These are phyloP conservation scores for Sphaeramia orbicularis DNA, from an alignment of 2,797 vertebrate genomes.

Conservation along the genomic window DNA sequence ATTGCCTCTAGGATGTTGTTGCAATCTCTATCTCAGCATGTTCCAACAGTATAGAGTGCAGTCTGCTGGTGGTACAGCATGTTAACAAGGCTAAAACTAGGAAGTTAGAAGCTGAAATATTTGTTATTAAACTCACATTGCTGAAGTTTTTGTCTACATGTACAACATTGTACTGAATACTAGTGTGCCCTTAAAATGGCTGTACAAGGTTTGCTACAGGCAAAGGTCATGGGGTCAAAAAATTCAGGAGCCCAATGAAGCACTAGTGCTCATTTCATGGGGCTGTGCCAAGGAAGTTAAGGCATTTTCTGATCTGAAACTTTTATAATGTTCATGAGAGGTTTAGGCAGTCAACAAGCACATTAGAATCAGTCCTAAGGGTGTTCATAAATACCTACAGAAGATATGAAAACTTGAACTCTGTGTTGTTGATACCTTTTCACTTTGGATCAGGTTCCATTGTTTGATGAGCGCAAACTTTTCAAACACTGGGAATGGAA, in stretches of 20 bases:
- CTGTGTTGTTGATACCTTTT: too few species aligned
- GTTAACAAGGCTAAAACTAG: neutral
- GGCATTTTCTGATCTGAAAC: neutral
- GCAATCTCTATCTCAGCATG: constrained; percentile 14
- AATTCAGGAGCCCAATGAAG: neutral
- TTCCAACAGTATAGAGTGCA: neutral
- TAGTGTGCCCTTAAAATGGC: neutral
- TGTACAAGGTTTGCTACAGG: neutral
- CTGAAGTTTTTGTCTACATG: neutral
- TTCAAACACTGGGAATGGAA: too few species aligned
- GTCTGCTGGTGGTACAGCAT: neutral
- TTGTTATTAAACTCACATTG: neutral
- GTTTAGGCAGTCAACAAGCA: neutral
- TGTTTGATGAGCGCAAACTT: too few species aligned
- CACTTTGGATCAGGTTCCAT: too few species aligned
- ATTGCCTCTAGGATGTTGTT: neutral
- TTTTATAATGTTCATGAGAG: neutral
- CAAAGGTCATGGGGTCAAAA: neutral
- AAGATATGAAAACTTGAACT: neutral
- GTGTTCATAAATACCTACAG: neutral
- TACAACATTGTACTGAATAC: neutral
- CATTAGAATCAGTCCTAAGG: neutral
- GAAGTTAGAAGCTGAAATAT: neutral
- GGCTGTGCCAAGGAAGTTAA: neutral
- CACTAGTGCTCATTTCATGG: neutral